Percentiles rank a stretch among this genome's conserved stretches.
phyloP scores from a whole-genome alignment of 2,113 vertebrate species.

The Tenrec ecaudatus region DNA sequence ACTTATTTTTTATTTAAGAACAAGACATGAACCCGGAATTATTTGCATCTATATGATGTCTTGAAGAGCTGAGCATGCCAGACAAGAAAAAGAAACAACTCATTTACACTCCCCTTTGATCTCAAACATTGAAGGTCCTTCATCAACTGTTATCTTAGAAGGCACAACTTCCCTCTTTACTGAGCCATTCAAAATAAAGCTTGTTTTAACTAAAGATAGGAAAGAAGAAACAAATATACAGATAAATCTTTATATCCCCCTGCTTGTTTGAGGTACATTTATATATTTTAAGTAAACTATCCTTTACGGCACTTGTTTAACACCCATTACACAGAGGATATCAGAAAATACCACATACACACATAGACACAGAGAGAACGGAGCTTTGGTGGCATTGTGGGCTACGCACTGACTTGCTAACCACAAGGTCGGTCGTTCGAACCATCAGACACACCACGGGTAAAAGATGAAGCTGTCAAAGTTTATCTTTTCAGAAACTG shows the following conservation, averaged over 20 bases:
- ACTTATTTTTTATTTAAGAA: not conserved
- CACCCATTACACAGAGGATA: too few species aligned
- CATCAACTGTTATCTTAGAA: constrained; percentile 38
- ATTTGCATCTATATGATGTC: not conserved
- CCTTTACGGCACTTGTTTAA: too few species aligned
- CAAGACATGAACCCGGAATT: not conserved
- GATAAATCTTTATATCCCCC: too few species aligned
- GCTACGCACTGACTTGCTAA: too few species aligned
- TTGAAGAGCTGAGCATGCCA: not conserved
- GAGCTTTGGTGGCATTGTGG: too few species aligned
- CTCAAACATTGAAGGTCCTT: not conserved
- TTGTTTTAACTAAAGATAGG: constrained; percentile 20
- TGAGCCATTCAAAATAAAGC: not conserved
- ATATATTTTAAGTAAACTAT: too few species aligned
- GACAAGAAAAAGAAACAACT: constrained; percentile 1
- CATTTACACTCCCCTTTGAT: not conserved
- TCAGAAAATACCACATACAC: too few species aligned
- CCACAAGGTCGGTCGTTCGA: too few species aligned
- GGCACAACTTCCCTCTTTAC: not conserved
- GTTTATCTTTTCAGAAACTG: too few species aligned
- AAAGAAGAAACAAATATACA: not conserved
- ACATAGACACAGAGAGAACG: too few species aligned
- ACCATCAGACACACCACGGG: too few species aligned
- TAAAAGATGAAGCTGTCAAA: not conserved
- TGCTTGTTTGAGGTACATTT: too few species aligned